phyloP scores from a whole-genome alignment of 2,797 vertebrate species.

The Alauda arvensis region DNA sequence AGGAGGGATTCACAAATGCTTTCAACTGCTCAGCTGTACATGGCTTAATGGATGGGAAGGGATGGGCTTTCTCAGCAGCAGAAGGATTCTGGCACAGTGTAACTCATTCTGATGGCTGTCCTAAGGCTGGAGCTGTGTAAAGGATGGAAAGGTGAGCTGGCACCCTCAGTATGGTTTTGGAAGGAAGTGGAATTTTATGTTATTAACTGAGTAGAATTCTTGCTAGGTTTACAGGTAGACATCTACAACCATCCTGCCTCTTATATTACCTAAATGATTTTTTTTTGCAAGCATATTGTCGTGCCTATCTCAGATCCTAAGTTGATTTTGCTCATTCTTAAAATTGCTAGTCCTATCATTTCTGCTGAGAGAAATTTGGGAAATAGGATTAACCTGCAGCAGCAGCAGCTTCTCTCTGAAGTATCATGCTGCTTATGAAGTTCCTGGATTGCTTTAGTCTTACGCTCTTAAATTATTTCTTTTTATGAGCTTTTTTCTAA shows the following conservation, averaged over 20 bases:
- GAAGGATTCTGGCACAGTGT: not conserved
- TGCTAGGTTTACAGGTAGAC: not conserved
- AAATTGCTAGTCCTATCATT: not conserved
- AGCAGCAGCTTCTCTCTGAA: not conserved
- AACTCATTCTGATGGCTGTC: not conserved
- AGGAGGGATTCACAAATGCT: not conserved
- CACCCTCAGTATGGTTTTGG: not conserved
- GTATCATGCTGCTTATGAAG: not conserved
- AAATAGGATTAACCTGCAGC: not conserved
- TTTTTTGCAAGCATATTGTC: fast-evolving
- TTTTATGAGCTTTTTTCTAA: not conserved
- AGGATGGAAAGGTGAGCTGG: not conserved
- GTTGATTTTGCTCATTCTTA: not conserved
- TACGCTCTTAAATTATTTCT: not conserved
- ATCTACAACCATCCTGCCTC: not conserved
- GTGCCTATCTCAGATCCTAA: not conserved
- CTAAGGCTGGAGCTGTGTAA: not conserved
- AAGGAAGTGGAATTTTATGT: not conserved
- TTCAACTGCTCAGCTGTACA: not conserved
- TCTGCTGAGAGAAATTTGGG: not conserved
- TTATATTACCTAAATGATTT: not conserved
- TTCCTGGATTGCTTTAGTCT: not conserved
- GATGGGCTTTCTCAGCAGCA: not conserved
- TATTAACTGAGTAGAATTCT: not conserved
- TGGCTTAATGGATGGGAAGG: not conserved